Conservation (phyloP, 2,888 invertebrate genomes). For the Ophioninae sp. region DNA sequence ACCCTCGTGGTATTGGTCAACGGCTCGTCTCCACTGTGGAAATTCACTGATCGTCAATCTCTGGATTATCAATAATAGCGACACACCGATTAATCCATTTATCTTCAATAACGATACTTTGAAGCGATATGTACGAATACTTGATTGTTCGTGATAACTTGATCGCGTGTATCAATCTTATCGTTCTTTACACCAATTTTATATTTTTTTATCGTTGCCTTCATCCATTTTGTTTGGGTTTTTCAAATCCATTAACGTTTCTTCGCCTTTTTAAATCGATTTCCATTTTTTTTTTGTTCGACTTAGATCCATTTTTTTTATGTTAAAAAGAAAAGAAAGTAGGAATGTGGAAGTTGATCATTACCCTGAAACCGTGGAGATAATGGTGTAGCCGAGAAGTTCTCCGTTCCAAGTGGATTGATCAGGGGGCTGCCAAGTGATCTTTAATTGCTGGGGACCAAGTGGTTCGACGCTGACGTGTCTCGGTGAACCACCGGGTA, state of each 20-base stretch:
- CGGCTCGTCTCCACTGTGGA: conserved; percentile 74
- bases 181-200: too few relatives aligned
- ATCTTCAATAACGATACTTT: background rate
- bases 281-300: too few relatives aligned
- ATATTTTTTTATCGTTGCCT: too few relatives aligned
- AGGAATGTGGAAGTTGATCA: too few relatives aligned
- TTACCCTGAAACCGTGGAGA: conserved; percentile 78
- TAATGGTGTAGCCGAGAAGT: conserved; percentile 87
- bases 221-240: too few relatives aligned
- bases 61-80: background rate
- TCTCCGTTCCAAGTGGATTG: conserved; percentile 89
- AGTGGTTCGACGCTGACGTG: conserved; percentile 86
- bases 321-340: background rate
- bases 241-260: too few relatives aligned
- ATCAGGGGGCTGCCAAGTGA: conserved; percentile 89
- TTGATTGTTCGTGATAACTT: background rate
- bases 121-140: background rate
- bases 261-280: too few relatives aligned
- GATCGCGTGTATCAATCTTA: background rate
- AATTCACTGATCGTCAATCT: conserved; percentile 10
- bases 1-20: conserved; percentile 76
- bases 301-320: background rate
- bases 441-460: conserved; percentile 87
- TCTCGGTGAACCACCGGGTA: conserved; percentile 87
- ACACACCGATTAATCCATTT: background rate